Conservation (phyloP, 1,140 invertebrate species). For the Solenopsis fugax region DNA sequence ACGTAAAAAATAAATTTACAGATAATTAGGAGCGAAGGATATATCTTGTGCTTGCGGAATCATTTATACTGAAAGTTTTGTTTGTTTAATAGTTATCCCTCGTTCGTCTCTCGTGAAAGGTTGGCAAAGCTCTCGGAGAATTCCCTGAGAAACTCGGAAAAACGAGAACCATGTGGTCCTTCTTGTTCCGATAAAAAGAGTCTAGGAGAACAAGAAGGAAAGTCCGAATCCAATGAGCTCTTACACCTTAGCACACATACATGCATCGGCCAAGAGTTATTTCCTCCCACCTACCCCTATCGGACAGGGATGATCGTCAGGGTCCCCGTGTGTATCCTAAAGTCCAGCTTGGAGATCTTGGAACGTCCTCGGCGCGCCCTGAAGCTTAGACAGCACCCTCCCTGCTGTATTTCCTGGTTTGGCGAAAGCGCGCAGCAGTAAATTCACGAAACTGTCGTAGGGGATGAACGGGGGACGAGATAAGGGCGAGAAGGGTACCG, state of each 20-base stretch:
- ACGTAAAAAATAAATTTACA: conserved; percentile 6
- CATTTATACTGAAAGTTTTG: conserved; percentile 39
- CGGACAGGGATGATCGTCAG: conserved; percentile 17
- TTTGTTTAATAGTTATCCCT: conserved; percentile 33
- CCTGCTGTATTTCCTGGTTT: conserved; percentile 71
- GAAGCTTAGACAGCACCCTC: conserved; percentile 25
- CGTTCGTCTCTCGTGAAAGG: neutral
- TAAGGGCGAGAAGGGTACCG: conserved; percentile 37
- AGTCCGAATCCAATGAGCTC: conserved; percentile 44
- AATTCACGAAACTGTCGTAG: conserved; percentile 68
- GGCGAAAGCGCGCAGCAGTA: conserved; percentile 63
- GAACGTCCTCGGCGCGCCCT: conserved; percentile 1
- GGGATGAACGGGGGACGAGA: conserved; percentile 53
- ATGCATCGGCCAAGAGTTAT: conserved; percentile 29
- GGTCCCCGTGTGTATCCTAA: neutral
- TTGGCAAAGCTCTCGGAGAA: neutral
- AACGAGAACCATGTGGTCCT: neutral
- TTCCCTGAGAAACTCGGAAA: conserved; percentile 18
- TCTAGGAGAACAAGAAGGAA: conserved; percentile 23
- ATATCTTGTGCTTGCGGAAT: conserved; percentile 8
- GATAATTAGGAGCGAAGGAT: conserved; percentile 8
- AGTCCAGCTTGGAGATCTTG: neutral
- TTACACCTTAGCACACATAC: conserved; percentile 4
- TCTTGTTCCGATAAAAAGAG: conserved; percentile 30
- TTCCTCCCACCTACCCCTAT: neutral